Conservation (phyloP, 2,888 invertebrate genomes). For the Catocala sponsa region DNA sequence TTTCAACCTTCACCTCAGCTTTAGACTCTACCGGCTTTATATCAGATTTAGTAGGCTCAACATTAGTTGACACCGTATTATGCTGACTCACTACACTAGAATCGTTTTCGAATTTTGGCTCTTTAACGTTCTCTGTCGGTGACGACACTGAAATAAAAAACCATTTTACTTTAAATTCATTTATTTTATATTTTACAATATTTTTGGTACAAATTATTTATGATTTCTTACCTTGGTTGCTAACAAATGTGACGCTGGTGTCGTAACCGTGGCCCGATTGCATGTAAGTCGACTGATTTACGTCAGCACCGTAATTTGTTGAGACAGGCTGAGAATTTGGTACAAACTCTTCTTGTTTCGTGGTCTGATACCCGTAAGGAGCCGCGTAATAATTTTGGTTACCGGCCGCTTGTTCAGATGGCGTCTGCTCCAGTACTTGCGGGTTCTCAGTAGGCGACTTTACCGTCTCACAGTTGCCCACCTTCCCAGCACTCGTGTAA, state of each 20-base stretch:
- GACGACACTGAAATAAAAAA: constrained; percentile 78
- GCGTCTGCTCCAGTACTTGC: constrained; percentile 49
- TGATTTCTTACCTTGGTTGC: constrained; percentile 77
- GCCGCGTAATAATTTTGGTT: constrained; percentile 79
- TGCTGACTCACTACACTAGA: constrained; percentile 33
- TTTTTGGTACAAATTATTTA: constrained; percentile 44
- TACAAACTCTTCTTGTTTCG: constrained; percentile 19
- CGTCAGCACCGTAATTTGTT: constrained; percentile 71
- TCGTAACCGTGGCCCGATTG: constrained; percentile 70
- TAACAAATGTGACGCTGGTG: constrained; percentile 71
- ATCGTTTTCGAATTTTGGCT: constrained; percentile 55
- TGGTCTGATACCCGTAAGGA: constrained; percentile 83
- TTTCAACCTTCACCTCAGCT: constrained; percentile 52
- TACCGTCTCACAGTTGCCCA: constrained; percentile 78
- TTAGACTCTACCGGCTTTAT: constrained; percentile 42
- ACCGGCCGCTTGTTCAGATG: constrained; percentile 50
- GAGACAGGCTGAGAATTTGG: constrained; percentile 57
- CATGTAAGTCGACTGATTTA: constrained; percentile 79
- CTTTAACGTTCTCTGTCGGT: constrained; percentile 66
- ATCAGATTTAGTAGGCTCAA: constrained; percentile 40
- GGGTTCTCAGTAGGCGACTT: constrained; percentile 81
- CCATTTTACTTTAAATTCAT: constrained; percentile 58
- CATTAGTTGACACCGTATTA: constrained; percentile 15
- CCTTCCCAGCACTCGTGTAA: constrained; percentile 84
- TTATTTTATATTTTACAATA: constrained; percentile 61